phyloP scores from a whole-genome alignment of 2,888 invertebrate species.

The Ferrisia virgata region DNA sequence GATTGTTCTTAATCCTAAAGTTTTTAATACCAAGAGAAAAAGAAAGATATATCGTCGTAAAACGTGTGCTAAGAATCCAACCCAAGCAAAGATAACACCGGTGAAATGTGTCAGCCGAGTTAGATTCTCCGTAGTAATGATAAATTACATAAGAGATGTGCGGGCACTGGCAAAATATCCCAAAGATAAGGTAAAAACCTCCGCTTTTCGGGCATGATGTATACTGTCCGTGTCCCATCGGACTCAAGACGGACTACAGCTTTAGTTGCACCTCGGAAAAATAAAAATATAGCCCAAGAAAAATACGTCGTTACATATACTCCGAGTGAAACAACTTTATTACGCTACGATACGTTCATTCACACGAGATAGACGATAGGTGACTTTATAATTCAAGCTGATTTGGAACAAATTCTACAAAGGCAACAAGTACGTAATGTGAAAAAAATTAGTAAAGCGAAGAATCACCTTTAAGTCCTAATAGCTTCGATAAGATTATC shows the following conservation, averaged over 20 bases:
- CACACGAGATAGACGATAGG: no score
- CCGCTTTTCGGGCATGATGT: neutral
- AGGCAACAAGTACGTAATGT: no score
- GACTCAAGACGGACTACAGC: neutral
- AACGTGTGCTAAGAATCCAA: conserved; percentile 10
- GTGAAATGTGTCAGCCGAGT: conserved; percentile 37
- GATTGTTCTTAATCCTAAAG: conserved; percentile 26
- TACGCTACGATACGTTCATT: neutral
- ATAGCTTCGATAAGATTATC: no score
- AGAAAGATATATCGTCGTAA: conserved; percentile 6
- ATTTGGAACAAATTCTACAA: no score
- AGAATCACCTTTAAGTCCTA: no score
- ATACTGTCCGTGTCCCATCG: conserved; percentile 18
- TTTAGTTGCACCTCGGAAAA: conserved; percentile 3
- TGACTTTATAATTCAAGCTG: no score
- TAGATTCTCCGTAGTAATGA: conserved; percentile 34
- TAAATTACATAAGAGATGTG: conserved; percentile 35
- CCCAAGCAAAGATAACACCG: conserved; percentile 20
- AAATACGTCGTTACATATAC: neutral
- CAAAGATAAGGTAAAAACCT: conserved; percentile 8
- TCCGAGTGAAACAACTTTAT: neutral
- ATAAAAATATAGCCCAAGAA: neutral
- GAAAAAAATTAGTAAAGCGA: no score
- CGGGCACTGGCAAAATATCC: conserved; percentile 21
- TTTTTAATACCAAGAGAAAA: conserved; percentile 26